A percentile compares a stretch with the other conserved stretches of the same genome.
phyloP scores from a whole-genome alignment of 2,797 vertebrate species.

The Gymnopithys bicolor region DNA sequence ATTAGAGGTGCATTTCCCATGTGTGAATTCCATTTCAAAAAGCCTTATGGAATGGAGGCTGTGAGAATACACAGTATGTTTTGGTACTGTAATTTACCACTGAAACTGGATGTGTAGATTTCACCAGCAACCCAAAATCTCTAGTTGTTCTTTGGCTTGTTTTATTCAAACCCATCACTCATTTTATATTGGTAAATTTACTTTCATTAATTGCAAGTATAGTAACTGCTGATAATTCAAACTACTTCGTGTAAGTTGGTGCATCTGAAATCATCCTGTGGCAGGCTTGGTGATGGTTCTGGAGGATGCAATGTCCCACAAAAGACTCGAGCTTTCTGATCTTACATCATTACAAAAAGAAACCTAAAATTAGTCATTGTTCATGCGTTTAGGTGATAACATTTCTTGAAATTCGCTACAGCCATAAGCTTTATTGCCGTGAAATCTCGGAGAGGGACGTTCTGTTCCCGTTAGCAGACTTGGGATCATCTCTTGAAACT shows the following conservation, averaged over 20 bases:
- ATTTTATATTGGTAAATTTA: not conserved
- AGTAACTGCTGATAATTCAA: not conserved
- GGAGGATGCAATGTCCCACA: not conserved
- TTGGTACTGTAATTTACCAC: not conserved
- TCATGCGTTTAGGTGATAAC: constrained; percentile 1
- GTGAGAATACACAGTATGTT: not conserved
- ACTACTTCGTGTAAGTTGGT: not conserved
- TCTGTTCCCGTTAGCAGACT: constrained; percentile 69
- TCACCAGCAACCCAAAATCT: not conserved
- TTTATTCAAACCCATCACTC: not conserved
- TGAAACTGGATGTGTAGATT: not conserved
- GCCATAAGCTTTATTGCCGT: constrained; percentile 14
- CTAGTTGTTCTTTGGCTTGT: not conserved
- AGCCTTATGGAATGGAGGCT: not conserved
- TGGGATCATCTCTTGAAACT: constrained; percentile 57
- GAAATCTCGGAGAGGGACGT: constrained; percentile 54
- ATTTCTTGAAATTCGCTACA: constrained; percentile 20
- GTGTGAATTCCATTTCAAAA: not conserved
- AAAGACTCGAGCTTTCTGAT: not conserved
- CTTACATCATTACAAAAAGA: not conserved
- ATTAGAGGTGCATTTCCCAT: not conserved
- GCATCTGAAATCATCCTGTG: accelerated
- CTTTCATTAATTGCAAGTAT: not conserved
- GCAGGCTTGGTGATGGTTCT: not conserved
- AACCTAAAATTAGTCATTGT: constrained; percentile 4